Conservation (phyloP, 2,888 invertebrate species). For the Agapostemon virescens region DNA sequence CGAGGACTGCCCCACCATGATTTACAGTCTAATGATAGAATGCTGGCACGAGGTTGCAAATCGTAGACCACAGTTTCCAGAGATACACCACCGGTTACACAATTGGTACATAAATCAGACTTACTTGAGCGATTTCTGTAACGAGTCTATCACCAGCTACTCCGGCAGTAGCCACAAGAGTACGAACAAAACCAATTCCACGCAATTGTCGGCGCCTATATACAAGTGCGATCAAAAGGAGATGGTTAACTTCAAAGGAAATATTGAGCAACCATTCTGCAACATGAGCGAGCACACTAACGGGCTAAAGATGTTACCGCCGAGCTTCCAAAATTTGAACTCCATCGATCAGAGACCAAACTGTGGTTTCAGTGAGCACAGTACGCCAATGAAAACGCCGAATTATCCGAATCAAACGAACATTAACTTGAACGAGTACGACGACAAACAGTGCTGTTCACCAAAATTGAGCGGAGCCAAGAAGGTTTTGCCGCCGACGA, state of each 20-base stretch:
- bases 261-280: conserved; percentile 60
- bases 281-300: conserved; percentile 70
- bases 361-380: conserved; percentile 66
- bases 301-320: conserved; percentile 68
- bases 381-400: conserved; percentile 63
- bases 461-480: conserved; percentile 76
- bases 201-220: conserved; percentile 71
- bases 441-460: conserved; percentile 75
- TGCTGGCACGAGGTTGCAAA: conserved; percentile 98
- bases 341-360: conserved; percentile 64
- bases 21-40: conserved; percentile 98
- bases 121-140: conserved; percentile 74
- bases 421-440: conserved; percentile 69
- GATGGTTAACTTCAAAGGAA: conserved; percentile 53
- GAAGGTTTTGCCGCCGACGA: conserved; percentile 73
- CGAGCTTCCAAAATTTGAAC: conserved; percentile 62
- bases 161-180: conserved; percentile 74
- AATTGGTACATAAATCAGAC: conserved; percentile 85
- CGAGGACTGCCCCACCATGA: conserved; percentile 93
- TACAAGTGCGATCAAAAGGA: conserved; percentile 71
- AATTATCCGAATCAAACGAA: conserved; percentile 67
- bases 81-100: conserved; percentile 91
- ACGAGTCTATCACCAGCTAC: conserved; percentile 74
- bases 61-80: conserved; percentile 94
- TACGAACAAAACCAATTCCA: conserved; percentile 75